Base-by-base conservation (phyloP, 1,140 invertebrate genomes). In the Heliconius himera region DNA sequence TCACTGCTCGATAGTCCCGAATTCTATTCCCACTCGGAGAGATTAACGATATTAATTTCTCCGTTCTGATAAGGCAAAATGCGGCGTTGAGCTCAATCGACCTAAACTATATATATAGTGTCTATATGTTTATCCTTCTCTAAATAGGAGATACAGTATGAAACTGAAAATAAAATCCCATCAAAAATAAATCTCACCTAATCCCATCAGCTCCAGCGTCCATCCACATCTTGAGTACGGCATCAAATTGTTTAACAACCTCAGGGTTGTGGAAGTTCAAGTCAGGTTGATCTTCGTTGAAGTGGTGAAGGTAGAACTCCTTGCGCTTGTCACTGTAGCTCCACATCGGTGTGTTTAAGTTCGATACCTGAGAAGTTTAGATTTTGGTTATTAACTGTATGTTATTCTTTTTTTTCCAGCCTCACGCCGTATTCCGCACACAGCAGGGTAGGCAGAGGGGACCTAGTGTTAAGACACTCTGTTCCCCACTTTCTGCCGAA, bases 171-270 rank as follows among this genome's bases (percentile, higher is more conserved):
- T 54, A 20, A 22, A 56, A 46, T 46, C 13, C 41, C 16, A 46
- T 46, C 41, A 46, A 46, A 46, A 46, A 5, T 46, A 3, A 22
- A n/a, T 3, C 11, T 66, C 70, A 94, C 84, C 97, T 95, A 85
- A 99, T 96, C 20, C 98, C 98, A 81, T 93, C 95, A 1, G 97
- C 96, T 9, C 97, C 97, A 38, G 96, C 94, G 26, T 95, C 90
- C 29, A 98, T 80, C 96, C 97, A 97, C 82, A 96, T 95, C 46
- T 93, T 94, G 1, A 98, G 86, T 26, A 97, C 96, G 1, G 95
- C 91, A 84, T 97, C 92, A 73, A 97, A 96, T 88, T 96, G 95
- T n/a, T 95, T 82, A 20, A 91, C 89, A 1, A 97, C 96, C 22
- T 91, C 85, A 22, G 93, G 82, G 87, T 96, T 96, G 71, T 94